phyloP scores from a whole-genome alignment of 2,888 invertebrate genomes.

The Parapristionchus giblindavisi region DNA sequence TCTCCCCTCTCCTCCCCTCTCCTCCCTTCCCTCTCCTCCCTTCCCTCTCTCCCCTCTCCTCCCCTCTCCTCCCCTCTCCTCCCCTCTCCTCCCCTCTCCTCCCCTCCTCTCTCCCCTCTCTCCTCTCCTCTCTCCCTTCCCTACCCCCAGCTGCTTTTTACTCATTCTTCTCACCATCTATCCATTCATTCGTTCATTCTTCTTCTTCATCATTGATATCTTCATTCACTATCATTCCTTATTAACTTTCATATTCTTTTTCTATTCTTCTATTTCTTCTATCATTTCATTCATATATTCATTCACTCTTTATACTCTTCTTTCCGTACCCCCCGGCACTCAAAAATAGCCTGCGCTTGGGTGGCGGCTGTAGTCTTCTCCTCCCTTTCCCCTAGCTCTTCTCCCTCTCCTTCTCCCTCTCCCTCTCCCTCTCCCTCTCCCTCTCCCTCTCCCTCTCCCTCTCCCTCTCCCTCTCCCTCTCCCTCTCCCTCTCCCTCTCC shows the following conservation, averaged over 20 bases:
- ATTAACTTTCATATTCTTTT: background rate
- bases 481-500: too few species aligned
- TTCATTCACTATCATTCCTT: too few species aligned
- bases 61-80: slow-evolving; percentile 17
- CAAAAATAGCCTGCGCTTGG: slow-evolving; percentile 32
- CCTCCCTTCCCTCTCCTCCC: background rate
- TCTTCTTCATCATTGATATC: too few species aligned
- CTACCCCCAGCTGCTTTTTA: slow-evolving; percentile 2
- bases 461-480: too few species aligned
- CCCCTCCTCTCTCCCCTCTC: background rate
- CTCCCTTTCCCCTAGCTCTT: too few species aligned
- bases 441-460: too few species aligned
- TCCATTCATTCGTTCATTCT: too few species aligned
- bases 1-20: background rate
- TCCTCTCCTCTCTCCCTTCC: slow-evolving; percentile 1
- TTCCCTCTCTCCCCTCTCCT: slow-evolving; percentile 11
- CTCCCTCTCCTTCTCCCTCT: too few species aligned
- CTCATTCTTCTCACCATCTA: background rate
- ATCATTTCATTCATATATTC: background rate
- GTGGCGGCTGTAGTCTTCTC: too few species aligned
- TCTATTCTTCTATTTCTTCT: too few species aligned
- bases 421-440: too few species aligned
- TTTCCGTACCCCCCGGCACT: slow-evolving; percentile 31
- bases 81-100: slow-evolving; percentile 6
- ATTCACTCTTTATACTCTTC: slow-evolving; percentile 2